Percentiles rank a stretch among this genome's conserved stretches.
These are phyloP conservation scores for Resseliella maxima DNA, from an alignment of 2,888 invertebrate genomes.

Conservation along the genomic window DNA sequence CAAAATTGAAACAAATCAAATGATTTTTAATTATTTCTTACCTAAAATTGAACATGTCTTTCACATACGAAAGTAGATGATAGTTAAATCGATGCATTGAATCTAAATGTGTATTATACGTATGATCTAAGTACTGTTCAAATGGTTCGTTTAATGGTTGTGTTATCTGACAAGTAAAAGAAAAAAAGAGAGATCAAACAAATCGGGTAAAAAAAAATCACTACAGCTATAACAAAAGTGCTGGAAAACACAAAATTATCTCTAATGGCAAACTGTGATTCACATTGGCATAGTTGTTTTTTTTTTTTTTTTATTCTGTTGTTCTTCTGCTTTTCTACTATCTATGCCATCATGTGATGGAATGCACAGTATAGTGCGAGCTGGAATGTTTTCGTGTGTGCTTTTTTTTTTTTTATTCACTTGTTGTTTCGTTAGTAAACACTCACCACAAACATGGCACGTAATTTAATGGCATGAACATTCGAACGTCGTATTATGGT, in stretches of 20 bases:
- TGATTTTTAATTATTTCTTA: constrained; percentile 64
- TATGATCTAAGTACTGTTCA: constrained; percentile 70
- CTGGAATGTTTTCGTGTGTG: too few relatives aligned
- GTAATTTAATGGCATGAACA: constrained; percentile 71
- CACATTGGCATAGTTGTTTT: neutral
- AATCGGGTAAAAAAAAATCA: neutral
- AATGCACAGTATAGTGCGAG: neutral
- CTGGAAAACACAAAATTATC: constrained; percentile 1
- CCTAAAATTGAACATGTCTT: constrained; percentile 77
- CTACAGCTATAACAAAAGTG: neutral
- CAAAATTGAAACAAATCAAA: neutral
- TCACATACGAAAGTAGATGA: constrained; percentile 71
- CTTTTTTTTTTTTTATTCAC: too few relatives aligned
- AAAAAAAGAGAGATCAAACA: neutral
- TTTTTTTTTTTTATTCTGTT: neutral
- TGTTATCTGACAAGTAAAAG: constrained; percentile 63
- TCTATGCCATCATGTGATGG: neutral
- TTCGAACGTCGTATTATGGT: constrained; percentile 67
- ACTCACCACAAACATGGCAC: constrained; percentile 70
- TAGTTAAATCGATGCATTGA: constrained; percentile 75
- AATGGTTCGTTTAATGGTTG: constrained; percentile 67
- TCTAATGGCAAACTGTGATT: constrained; percentile 1
- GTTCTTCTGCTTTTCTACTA: neutral
- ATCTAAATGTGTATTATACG: constrained; percentile 71
- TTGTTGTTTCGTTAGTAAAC: neutral